These are phyloP conservation scores for Antigone vipio DNA, from an alignment of 2,113 vertebrate genomes.

Conservation along the genomic window DNA sequence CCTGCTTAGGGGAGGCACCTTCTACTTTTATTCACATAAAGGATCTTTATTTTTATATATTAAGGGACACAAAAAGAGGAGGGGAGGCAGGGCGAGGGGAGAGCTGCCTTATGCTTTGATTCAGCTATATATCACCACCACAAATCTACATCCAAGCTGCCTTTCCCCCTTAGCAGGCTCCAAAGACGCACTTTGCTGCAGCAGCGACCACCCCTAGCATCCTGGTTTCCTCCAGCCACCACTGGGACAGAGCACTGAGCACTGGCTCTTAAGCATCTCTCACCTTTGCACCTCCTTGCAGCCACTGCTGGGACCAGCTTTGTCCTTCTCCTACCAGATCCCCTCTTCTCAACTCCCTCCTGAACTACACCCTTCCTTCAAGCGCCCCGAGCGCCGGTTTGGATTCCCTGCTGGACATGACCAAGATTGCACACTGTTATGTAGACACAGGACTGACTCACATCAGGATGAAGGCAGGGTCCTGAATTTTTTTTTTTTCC, in stretches of 20 bases:
- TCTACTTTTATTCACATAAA: conserved; percentile 34
- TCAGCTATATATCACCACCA: background rate
- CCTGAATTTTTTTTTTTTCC: background rate
- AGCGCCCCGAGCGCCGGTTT: background rate
- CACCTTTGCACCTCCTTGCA: background rate
- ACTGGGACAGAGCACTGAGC: background rate
- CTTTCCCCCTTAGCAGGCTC: background rate
- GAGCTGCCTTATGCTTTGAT: background rate
- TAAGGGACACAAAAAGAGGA: background rate
- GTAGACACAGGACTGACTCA: background rate
- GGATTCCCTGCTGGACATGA: background rate
- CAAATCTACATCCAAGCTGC: background rate
- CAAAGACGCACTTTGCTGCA: background rate
- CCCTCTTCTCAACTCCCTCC: background rate
- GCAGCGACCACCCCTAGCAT: background rate
- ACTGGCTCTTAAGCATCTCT: background rate
- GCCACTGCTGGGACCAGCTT: background rate
- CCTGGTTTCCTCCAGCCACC: background rate
- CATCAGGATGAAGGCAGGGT: background rate
- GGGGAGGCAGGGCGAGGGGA: background rate
- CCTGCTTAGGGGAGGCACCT: background rate
- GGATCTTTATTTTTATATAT: conserved; percentile 40
- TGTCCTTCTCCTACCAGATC: background rate
- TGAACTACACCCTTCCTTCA: background rate
- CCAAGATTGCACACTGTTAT: background rate